Conservation (phyloP, 2,888 invertebrate genomes). For the Deilephila porcellus region DNA sequence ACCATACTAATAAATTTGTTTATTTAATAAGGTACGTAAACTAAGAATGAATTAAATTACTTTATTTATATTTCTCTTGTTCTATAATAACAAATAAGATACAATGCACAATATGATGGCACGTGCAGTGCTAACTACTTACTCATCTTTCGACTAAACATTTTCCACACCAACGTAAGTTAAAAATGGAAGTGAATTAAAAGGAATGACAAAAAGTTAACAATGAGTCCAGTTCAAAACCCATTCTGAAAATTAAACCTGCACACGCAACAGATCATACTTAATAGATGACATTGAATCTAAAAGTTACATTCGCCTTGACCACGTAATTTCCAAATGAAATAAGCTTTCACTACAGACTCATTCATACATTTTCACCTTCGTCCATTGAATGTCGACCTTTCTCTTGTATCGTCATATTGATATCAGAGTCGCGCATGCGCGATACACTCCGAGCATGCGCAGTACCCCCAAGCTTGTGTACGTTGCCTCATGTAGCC, state of each 20-base stretch:
- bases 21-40: no score
- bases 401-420: conserved; percentile 68
- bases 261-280: not conserved
- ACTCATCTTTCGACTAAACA: no score
- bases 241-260: not conserved
- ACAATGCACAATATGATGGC: no score
- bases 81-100: no score
- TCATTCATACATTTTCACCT: conserved; percentile 74
- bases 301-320: conserved; percentile 6
- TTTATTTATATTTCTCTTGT: no score
- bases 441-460: conserved; percentile 59
- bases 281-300: conserved; percentile 5
- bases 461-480: conserved; percentile 57
- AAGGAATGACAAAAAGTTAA: no score
- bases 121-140: no score
- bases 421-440: conserved; percentile 70
- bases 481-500: conserved; percentile 57
- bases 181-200: no score
- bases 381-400: conserved; percentile 72
- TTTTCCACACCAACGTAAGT: no score
- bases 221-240: not conserved
- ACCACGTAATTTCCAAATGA: conserved; percentile 35
- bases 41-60: no score
- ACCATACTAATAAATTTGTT: no score
- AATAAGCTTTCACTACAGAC: conserved; percentile 42